A percentile compares a stretch with the other conserved stretches of the same genome.
phyloP scores from a whole-genome alignment of 53 echinoderm and acorn worm species.

The Antedon mediterranea region DNA sequence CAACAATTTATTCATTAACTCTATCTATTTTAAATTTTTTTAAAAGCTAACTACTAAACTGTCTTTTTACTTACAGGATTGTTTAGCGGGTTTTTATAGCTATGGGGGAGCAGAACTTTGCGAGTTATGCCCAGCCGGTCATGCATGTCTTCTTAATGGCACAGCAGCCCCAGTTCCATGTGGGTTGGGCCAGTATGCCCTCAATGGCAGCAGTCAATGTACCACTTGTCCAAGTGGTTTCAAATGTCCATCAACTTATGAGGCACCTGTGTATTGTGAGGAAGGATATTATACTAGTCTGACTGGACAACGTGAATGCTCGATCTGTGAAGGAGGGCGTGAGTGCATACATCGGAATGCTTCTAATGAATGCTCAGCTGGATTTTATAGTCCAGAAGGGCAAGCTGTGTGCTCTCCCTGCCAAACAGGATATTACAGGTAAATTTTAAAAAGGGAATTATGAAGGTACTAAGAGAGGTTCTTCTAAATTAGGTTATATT shows the following conservation, averaged over 20 bases:
- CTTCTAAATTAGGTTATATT: too few species aligned
- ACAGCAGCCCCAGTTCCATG: slow-evolving; percentile 44
- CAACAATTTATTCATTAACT: too few species aligned
- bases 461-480: not conserved
- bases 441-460: not conserved
- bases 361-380: slow-evolving; percentile 51
- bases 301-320: slow-evolving; percentile 55
- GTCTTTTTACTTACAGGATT: slow-evolving; percentile 25
- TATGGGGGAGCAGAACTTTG: slow-evolving; percentile 65
- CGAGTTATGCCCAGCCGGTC: slow-evolving; percentile 57
- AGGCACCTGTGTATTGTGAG: slow-evolving; percentile 54
- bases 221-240: slow-evolving; percentile 51
- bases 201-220: slow-evolving; percentile 66
- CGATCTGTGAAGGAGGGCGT: slow-evolving; percentile 55
- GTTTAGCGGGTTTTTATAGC: slow-evolving; percentile 66
- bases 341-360: slow-evolving; percentile 59
- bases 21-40: too few species aligned
- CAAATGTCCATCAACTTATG: slow-evolving; percentile 74
- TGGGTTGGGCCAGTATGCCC: slow-evolving; percentile 58
- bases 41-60: too few species aligned
- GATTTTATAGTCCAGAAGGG: slow-evolving; percentile 55
- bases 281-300: slow-evolving; percentile 68
- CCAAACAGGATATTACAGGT: slow-evolving; percentile 74
- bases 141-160: slow-evolving; percentile 45
- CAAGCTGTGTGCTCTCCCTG: slow-evolving; percentile 57